Conservation (phyloP, 2,113 vertebrate genomes). For the Paradoxurus hermaphroditus region DNA sequence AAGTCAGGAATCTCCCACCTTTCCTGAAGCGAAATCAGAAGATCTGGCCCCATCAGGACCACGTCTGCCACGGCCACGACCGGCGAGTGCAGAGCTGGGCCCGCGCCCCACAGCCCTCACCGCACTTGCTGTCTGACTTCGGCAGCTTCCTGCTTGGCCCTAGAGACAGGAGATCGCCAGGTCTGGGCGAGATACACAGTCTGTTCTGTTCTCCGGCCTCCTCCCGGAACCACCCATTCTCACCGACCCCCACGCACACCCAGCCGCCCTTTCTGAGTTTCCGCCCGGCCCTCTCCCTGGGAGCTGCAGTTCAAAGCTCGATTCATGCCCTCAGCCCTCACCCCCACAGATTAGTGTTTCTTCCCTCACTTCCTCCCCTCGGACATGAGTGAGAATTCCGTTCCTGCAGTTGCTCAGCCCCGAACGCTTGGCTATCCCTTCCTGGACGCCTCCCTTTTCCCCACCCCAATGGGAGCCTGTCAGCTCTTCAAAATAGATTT, state of each 20-base stretch:
- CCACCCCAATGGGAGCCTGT: not conserved
- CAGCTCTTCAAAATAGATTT: not conserved
- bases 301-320: not conserved
- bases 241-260: not conserved
- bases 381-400: not conserved
- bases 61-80: not conserved
- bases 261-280: not conserved
- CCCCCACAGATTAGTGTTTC: not conserved
- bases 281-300: not conserved
- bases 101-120: not conserved
- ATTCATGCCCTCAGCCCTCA: no score
- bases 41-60: not conserved
- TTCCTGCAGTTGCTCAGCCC: not conserved
- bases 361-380: not conserved
- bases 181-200: not conserved
- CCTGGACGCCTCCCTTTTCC: no score
- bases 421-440: not conserved
- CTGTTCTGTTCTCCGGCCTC: not conserved
- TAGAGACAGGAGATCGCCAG: rapidly evolving
- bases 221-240: not conserved
- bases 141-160: not conserved
- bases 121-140: rapidly evolving
- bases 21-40: not conserved
- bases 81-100: no score
- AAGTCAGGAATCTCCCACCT: not conserved